Conservation (phyloP, 1,140 invertebrate genomes). For the Odontomachus brunneus region DNA sequence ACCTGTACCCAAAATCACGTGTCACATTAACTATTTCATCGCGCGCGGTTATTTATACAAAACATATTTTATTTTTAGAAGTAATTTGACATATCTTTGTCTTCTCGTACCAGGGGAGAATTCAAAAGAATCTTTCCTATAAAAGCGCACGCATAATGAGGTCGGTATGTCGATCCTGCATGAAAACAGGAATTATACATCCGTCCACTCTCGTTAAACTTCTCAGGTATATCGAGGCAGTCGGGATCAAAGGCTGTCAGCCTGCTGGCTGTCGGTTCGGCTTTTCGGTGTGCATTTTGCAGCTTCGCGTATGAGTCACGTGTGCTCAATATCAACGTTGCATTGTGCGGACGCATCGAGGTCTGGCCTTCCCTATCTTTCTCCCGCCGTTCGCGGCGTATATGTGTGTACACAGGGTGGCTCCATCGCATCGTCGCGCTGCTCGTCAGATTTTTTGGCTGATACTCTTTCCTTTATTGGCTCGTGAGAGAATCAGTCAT, state of each 20-base stretch:
- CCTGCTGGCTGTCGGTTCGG: slow-evolving; percentile 27
- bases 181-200: slow-evolving; percentile 41
- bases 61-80: neutral
- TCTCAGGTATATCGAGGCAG: slow-evolving; percentile 46
- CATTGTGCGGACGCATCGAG: slow-evolving; percentile 75
- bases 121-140: neutral
- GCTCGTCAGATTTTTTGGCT: neutral
- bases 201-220: slow-evolving; percentile 44
- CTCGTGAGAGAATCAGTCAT: neutral
- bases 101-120: neutral
- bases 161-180: slow-evolving; percentile 14
- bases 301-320: slow-evolving; percentile 65
- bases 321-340: slow-evolving; percentile 75
- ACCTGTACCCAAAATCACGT: too few species aligned
- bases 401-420: slow-evolving; percentile 31
- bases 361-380: slow-evolving; percentile 8
- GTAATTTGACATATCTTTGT: too few species aligned
- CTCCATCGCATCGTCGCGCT: neutral
- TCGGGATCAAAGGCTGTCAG: slow-evolving; percentile 59
- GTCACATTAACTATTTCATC: too few species aligned
- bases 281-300: slow-evolving; percentile 69
- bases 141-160: neutral
- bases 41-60: too few species aligned
- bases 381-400: slow-evolving; percentile 26
- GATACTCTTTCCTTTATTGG: neutral